Conservation (phyloP, 1,140 invertebrate species). For the Rhopalosiphum maidis region DNA sequence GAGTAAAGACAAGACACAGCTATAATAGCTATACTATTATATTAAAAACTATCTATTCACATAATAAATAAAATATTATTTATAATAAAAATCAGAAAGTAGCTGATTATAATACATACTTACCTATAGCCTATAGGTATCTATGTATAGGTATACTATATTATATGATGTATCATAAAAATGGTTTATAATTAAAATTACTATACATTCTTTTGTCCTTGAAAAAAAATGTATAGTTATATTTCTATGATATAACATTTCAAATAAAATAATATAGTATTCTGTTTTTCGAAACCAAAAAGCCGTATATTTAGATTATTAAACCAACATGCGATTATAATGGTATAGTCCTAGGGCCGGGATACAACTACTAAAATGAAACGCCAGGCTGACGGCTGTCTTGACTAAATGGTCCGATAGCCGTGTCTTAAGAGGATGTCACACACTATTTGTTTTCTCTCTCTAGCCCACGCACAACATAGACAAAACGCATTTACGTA, state of each 20-base stretch:
- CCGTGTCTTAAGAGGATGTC: too few species aligned
- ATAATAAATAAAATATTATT: not conserved
- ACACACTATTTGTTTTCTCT: too few species aligned
- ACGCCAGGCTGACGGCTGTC: too few species aligned
- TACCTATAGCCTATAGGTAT: not conserved
- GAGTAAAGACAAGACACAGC: too few species aligned
- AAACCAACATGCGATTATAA: not conserved
- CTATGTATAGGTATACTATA: not conserved
- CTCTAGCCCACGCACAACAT: too few species aligned
- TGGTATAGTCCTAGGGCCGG: too few species aligned
- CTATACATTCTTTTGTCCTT: constrained; percentile 7
- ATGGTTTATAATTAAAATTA: not conserved
- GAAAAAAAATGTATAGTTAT: not conserved
- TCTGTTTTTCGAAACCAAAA: not conserved
- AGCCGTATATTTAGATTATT: not conserved
- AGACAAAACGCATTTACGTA: too few species aligned
- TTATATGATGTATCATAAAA: not conserved
- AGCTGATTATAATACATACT: not conserved
- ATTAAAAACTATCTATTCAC: too few species aligned
- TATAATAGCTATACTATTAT: too few species aligned
- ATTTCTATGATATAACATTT: not conserved
- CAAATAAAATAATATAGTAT: not conserved
- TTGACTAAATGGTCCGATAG: too few species aligned
- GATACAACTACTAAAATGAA: too few species aligned
- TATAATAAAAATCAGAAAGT: not conserved